These are phyloP conservation scores for Thalassarche chlororhynchos DNA, from an alignment of 2,113 vertebrate genomes.

Conservation along the genomic window DNA sequence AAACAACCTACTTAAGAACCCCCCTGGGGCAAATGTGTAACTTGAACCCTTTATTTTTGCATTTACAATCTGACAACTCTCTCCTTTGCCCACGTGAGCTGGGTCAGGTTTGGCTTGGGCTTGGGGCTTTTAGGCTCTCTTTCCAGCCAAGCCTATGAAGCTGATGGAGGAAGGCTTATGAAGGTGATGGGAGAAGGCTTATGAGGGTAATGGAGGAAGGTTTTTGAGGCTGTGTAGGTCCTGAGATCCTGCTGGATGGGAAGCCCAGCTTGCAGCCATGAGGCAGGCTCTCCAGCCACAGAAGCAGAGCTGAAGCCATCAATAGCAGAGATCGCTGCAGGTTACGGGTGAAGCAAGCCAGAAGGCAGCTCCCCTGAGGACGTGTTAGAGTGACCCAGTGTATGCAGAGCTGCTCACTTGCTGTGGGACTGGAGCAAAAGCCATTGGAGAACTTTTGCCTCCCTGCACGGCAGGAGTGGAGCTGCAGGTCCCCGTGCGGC, in stretches of 20 bases:
- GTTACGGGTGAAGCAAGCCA: background rate
- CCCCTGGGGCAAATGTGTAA: background rate
- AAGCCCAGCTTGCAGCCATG: background rate
- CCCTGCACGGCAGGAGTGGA: background rate
- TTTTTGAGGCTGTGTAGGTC: background rate
- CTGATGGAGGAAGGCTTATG: background rate
- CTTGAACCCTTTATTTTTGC: background rate
- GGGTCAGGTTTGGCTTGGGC: background rate
- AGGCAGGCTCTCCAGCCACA: background rate
- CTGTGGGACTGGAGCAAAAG: background rate
- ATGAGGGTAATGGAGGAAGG: background rate
- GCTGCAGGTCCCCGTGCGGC: background rate
- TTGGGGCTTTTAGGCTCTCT: background rate
- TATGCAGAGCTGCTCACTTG: background rate
- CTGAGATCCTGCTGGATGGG: background rate
- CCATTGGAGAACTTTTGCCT: background rate
- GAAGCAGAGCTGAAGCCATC: background rate
- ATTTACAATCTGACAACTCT: background rate
- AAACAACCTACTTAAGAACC: background rate
- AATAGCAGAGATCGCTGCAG: background rate
- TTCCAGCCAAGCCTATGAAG: background rate
- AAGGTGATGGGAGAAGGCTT: background rate
- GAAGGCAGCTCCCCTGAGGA: background rate
- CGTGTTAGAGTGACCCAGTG: fast-evolving
- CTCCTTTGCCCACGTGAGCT: background rate